Percentiles rank a stretch among this genome's conserved stretches.
Conservation (phyloP, 2,797 vertebrate genomes). For the Myotis pilosus region DNA sequence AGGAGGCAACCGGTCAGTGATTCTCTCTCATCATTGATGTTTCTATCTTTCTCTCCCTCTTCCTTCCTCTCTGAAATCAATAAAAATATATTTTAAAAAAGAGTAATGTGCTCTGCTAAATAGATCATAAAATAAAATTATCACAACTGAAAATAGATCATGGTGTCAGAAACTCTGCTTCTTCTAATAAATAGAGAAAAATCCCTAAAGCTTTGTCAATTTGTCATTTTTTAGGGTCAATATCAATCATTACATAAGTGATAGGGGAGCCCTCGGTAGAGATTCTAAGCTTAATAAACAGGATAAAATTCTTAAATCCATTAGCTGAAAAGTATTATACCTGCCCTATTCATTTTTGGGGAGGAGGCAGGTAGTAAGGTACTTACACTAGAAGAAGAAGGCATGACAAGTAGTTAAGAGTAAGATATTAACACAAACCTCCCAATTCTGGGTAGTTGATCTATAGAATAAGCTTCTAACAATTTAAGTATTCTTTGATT, state of each 20-base stretch:
- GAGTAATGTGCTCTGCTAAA: not conserved
- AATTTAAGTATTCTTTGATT: conserved; percentile 49
- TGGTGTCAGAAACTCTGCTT: not conserved
- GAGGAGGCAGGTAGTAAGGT: not conserved
- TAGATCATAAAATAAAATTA: conserved; percentile 22
- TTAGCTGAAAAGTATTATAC: not conserved
- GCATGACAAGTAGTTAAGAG: not conserved
- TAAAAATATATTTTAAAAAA: not conserved
- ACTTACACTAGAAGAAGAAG: not conserved
- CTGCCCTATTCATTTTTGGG: not conserved
- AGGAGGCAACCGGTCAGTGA: no score
- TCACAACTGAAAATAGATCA: conserved; percentile 4
- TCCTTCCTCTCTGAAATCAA: no score
- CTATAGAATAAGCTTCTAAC: conserved; percentile 18
- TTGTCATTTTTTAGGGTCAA: not conserved
- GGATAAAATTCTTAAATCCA: not conserved
- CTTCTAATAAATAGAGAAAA: conserved; percentile 20
- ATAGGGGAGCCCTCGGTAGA: not conserved
- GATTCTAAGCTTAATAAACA: conserved; percentile 22
- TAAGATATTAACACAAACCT: not conserved
- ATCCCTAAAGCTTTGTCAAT: conserved; percentile 2
- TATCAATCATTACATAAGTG: conserved; percentile 15
- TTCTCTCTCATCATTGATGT: no score
- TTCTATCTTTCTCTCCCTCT: no score
- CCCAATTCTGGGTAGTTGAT: not conserved